Evolutionary conservation across 1,140 invertebrate species (phyloP).

Genomic region (Aphelenchoides besseyi): DNA sequence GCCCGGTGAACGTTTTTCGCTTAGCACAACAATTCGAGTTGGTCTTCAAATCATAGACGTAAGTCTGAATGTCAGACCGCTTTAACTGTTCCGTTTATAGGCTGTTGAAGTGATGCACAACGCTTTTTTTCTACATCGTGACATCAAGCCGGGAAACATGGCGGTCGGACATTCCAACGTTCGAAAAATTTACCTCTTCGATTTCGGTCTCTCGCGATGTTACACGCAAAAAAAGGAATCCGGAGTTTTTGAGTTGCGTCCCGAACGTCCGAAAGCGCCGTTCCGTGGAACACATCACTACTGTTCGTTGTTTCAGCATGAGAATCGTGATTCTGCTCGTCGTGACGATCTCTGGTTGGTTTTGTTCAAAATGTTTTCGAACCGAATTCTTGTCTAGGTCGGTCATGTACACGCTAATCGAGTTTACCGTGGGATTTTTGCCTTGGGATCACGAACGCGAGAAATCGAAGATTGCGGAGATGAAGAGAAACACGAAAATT

Average conservation of each 20-base stretch:
- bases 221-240: neutral
- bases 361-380: neutral
- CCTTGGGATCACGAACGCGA: constrained; percentile 19
- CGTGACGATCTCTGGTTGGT: constrained; percentile 17
- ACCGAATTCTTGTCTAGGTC: neutral
- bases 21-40: constrained; percentile 11
- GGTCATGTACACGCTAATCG: constrained; percentile 18
- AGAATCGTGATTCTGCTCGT: neutral
- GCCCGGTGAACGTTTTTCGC: constrained; percentile 2
- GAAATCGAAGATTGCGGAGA: neutral
- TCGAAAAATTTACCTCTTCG: neutral
- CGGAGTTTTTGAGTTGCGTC: neutral
- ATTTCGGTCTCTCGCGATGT: constrained; percentile 4
- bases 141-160: constrained; percentile 6
- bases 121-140: constrained; percentile 4
- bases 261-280: neutral
- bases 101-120: constrained; percentile 16
- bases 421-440: constrained; percentile 11
- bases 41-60: constrained; percentile 15
- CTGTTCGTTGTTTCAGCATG: neutral
- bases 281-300: constrained; percentile 22
- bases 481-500: constrained; percentile 17
- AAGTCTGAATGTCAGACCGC: neutral
- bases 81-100: neutral
- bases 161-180: neutral